Percentiles rank a stretch among this genome's conserved stretches.
Conservation (phyloP, 2,113 vertebrate species). For the Bubo blakistoni region DNA sequence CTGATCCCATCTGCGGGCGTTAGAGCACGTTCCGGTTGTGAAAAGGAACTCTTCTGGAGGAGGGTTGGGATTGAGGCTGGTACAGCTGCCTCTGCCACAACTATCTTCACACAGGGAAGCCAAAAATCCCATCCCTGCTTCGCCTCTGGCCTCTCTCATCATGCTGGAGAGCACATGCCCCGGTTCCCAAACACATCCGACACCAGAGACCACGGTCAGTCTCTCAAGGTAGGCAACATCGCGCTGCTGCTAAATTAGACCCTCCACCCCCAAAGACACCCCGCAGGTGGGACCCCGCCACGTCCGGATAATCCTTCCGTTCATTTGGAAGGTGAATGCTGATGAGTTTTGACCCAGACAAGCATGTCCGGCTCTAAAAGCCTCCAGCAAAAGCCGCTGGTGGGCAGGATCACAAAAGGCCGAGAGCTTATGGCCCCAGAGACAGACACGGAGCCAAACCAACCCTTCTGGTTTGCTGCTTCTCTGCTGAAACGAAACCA, state of each 20-base stretch:
- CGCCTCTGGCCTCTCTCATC: background rate
- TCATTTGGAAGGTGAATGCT: background rate
- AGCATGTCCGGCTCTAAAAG: background rate
- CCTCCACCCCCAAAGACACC: background rate
- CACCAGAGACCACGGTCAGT: too few relatives aligned
- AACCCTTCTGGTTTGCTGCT: background rate
- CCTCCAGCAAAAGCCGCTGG: background rate
- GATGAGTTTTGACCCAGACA: background rate
- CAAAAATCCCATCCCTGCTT: background rate
- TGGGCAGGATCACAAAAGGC: background rate
- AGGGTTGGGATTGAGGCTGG: background rate
- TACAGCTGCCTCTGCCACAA: background rate
- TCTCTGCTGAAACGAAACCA: background rate
- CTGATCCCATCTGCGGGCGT: background rate
- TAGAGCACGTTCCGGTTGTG: too few relatives aligned
- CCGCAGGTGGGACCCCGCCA: background rate
- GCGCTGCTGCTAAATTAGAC: background rate
- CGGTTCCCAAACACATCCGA: background rate
- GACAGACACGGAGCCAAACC: background rate
- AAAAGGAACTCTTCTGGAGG: background rate
- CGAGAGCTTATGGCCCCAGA: fast-evolving
- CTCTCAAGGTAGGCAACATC: too few relatives aligned
- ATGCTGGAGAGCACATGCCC: background rate
- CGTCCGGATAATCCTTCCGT: background rate
- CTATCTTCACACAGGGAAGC: background rate